Percentiles rank a stretch among this genome's conserved stretches.
Conservation (phyloP, 2,113 vertebrate species). For the Scomber japonicus region DNA sequence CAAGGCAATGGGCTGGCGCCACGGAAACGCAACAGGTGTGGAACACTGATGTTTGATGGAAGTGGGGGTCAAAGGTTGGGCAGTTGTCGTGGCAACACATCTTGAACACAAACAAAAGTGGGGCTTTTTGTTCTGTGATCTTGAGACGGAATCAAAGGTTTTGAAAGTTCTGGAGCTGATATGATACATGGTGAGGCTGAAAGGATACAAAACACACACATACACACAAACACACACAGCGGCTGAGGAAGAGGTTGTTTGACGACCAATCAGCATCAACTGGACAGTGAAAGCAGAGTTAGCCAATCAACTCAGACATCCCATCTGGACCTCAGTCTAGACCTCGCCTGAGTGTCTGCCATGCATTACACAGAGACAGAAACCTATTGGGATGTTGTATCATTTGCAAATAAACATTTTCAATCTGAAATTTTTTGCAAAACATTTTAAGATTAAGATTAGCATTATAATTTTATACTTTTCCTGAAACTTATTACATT, state of each 20-base stretch:
- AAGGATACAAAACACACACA: slow-evolving; percentile 8
- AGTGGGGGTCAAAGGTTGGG: slow-evolving; percentile 68
- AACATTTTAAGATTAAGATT: too few species aligned
- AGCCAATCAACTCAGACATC: slow-evolving; percentile 45
- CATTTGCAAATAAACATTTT: background rate
- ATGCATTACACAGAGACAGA: background rate
- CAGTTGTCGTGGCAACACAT: slow-evolving; percentile 74
- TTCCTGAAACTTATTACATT: too few species aligned
- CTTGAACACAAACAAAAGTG: slow-evolving; percentile 68
- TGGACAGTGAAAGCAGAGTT: slow-evolving; percentile 46
- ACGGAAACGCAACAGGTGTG: slow-evolving; percentile 74
- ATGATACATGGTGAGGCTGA: slow-evolving; percentile 13
- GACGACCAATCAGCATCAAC: slow-evolving; percentile 27
- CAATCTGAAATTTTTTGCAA: background rate
- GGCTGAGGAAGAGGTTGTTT: slow-evolving; percentile 15
- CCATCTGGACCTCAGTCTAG: slow-evolving; percentile 60
- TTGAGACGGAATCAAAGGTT: slow-evolving; percentile 51
- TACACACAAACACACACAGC: slow-evolving; percentile 3
- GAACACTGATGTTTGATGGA: slow-evolving; percentile 57
- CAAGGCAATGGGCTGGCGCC: slow-evolving; percentile 66
- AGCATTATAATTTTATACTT: too few species aligned
- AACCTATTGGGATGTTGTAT: background rate
- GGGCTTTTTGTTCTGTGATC: slow-evolving; percentile 59
- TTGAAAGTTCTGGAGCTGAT: slow-evolving; percentile 18
- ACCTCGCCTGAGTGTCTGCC: slow-evolving; percentile 27